Conservation (phyloP, 1,140 invertebrate species). For the Halyomorpha halys region DNA sequence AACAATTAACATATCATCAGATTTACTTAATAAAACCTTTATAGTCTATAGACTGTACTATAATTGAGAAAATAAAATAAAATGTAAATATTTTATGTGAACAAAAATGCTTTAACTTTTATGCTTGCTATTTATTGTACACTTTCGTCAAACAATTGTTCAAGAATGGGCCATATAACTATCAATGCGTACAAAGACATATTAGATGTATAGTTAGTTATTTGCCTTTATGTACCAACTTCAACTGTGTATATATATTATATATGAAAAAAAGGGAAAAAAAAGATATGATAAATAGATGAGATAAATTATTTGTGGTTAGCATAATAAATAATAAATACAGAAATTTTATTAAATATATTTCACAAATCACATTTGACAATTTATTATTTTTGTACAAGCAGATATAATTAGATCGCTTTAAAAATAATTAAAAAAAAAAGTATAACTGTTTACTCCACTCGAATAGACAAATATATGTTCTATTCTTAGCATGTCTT, state of each 20-base stretch:
- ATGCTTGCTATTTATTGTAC: slow-evolving; percentile 19
- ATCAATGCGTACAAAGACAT: slow-evolving; percentile 10
- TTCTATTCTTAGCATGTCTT: slow-evolving; percentile 17
- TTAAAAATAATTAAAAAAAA: slow-evolving; percentile 1
- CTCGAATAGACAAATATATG: slow-evolving; percentile 1
- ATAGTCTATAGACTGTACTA: neutral
- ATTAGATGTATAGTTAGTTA: slow-evolving; percentile 17
- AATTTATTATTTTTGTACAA: slow-evolving; percentile 21
- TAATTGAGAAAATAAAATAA: neutral
- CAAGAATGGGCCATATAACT: slow-evolving; percentile 14
- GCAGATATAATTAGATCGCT: slow-evolving; percentile 8
- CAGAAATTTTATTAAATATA: neutral
- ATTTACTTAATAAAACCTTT: neutral
- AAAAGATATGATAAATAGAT: neutral
- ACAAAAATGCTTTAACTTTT: slow-evolving; percentile 1
- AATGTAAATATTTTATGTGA: neutral
- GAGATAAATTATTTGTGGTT: too few relatives aligned
- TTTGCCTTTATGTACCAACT: slow-evolving; percentile 7
- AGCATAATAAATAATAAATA: neutral
- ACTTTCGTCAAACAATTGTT: slow-evolving; percentile 14
- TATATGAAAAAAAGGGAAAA: neutral
- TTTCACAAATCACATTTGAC: slow-evolving; percentile 14
- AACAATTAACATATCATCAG: slow-evolving; percentile 2
- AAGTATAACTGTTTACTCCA: too few relatives aligned
- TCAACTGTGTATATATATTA: neutral